phyloP scores from a whole-genome alignment of 2,888 invertebrate genomes.

The Nomada hirtipes region DNA sequence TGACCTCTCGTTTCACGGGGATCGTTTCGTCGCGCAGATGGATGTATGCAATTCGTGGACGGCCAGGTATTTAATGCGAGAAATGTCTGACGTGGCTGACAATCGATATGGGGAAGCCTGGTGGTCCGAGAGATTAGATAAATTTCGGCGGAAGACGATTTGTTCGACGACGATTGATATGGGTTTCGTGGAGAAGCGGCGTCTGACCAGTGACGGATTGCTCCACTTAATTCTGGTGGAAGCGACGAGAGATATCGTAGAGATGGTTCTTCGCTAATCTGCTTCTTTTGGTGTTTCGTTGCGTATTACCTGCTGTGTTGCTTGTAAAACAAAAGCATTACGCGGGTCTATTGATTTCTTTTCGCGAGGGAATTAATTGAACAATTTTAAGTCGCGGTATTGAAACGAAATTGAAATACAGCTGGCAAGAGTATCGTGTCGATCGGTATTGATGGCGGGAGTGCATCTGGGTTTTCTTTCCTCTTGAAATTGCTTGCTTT shows the following conservation, averaged over 20 bases:
- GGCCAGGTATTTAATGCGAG: background rate
- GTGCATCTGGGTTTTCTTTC: background rate
- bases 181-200: background rate
- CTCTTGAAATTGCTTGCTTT: slow-evolving; percentile 37
- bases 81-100: background rate
- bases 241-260: background rate
- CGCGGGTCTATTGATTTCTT: no score
- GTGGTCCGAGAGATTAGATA: background rate
- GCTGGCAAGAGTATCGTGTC: background rate
- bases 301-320: no score
- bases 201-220: slow-evolving; percentile 10
- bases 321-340: background rate
- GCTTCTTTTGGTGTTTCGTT: background rate
- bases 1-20: background rate
- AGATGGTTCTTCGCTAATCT: background rate
- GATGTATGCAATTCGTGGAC: background rate
- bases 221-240: slow-evolving; percentile 13
- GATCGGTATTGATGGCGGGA: background rate
- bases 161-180: slow-evolving; percentile 12
- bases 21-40: background rate
- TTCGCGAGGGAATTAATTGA: no score
- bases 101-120: background rate
- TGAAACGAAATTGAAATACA: background rate
- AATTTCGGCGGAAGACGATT: slow-evolving; percentile 12
- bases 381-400: no score